These are phyloP conservation scores for Palythoa grandiflora DNA, from an alignment of 92 coral and sea anemone genomes.

Conservation along the genomic window DNA sequence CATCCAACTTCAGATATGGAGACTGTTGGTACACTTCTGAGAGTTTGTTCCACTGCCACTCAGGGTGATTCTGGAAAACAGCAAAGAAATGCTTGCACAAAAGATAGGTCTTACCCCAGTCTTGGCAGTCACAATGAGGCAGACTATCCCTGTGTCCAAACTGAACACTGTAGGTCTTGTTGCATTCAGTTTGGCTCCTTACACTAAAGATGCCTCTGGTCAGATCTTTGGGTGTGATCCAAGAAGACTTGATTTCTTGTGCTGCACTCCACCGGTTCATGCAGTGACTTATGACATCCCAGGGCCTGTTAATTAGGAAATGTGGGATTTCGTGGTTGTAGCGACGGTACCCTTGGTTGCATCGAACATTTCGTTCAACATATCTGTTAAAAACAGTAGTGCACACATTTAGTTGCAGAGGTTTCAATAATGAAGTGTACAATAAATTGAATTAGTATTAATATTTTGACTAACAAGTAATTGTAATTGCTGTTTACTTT, in stretches of 20 bases:
- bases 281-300: slow-evolving; percentile 48
- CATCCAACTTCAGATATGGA: too few species aligned
- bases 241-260: slow-evolving; percentile 11
- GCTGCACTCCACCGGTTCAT: slow-evolving; percentile 23
- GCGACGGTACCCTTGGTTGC: slow-evolving; percentile 39
- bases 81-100: slow-evolving; percentile 1
- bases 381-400: slow-evolving; percentile 12
- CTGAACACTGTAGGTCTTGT: slow-evolving; percentile 12
- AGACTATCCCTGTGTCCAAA: background rate
- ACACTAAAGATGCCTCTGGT: background rate
- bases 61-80: slow-evolving; percentile 13
- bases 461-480: background rate
- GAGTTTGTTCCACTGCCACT: background rate
- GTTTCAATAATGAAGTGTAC: background rate
- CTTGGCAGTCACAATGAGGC: background rate
- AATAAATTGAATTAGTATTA: background rate
- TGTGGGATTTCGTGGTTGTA: slow-evolving; percentile 53
- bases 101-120: background rate
- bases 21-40: too few species aligned
- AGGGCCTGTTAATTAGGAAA: slow-evolving; percentile 62
- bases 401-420: background rate
- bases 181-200: slow-evolving; percentile 12
- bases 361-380: slow-evolving; percentile 34
- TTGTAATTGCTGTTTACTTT: background rate
- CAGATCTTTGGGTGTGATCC: slow-evolving; percentile 4